Base-by-base conservation (phyloP, 2,888 invertebrate genomes). In the Melieria crassipennis region DNA sequence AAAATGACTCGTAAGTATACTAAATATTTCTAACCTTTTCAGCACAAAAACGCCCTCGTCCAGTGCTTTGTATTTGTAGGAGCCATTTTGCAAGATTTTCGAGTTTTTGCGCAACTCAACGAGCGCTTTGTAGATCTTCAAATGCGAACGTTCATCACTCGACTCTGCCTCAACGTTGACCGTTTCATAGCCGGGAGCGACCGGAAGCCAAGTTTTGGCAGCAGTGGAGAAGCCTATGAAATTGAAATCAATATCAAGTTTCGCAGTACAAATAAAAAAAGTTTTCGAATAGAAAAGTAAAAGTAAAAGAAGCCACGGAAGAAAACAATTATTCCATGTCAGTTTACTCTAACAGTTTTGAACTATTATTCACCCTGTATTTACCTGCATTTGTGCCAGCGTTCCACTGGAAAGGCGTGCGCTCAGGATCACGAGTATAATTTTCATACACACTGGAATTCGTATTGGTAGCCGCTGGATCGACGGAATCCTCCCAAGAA, bases 391-490 rank as follows among this genome's bases (percentile, higher is more conserved):
- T 88, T 0, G 76, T 80, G 0, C 85, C 81, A 64, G 83, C 80
- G 78, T 87, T 88, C 91, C 91, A 92, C 75, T 91, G 91, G 83
- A 89, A 90, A 0, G 91, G 91, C 0, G 91, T 90, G 63, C 91
- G 87, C 52, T 87, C 88, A 0, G 90, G 88, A 83, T 93, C 93
- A 6, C 93, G 84, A 0, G 90, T 89, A 11, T 86, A 87, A 62
- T 87, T 80, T 75, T 87, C 86, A 82, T 90, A 92, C 73, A 89
- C 88, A 1, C 88, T 75, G 0, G 89, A 88, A 75, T 91, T 91
- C 0, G 90, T 89, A 79, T 90, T 90, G 79, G 88, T 88, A 0
- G 89, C 90, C 58, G 87, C 86, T 0, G 89, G 88, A 80, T 90
- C 91, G 3, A 87, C 78, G 0, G 88, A 86, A 61, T 92, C 89